A percentile compares a stretch with the other conserved stretches of the same genome.
phyloP scores from a whole-genome alignment of 2,888 invertebrate species.

The Trimorus sp. region DNA sequence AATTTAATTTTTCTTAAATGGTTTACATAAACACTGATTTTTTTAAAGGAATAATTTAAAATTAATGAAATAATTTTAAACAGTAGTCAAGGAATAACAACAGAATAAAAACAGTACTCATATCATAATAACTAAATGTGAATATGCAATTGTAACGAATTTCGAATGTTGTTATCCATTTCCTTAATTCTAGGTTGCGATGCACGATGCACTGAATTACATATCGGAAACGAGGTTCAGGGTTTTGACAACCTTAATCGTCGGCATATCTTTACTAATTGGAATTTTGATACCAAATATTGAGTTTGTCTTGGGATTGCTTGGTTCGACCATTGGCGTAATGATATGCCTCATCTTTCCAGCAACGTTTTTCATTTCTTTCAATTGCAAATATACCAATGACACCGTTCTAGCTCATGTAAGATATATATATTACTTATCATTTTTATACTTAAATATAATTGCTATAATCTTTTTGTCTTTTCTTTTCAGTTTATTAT shows the following conservation, averaged over 20 bases:
- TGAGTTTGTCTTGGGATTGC: constrained; percentile 95
- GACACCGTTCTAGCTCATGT: constrained; percentile 93
- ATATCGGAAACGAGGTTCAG: constrained; percentile 94
- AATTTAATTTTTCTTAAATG: no score
- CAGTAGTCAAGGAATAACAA: no score
- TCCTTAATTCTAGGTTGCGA: constrained; percentile 83
- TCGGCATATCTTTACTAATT: constrained; percentile 88
- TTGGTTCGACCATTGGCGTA: constrained; percentile 97
- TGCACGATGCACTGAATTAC: constrained; percentile 86
- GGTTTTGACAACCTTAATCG: constrained; percentile 90
- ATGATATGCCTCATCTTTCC: constrained; percentile 97
- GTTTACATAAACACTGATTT: no score
- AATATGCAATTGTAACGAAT: constrained; percentile 1
- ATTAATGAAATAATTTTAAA: no score
- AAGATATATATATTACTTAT: constrained; percentile 52
- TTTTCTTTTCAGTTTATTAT: constrained; percentile 86
- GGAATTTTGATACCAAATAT: constrained; percentile 96
- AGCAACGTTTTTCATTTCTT: constrained; percentile 92
- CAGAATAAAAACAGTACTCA: constrained; percentile 13
- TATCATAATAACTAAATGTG: background rate
- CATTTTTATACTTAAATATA: background rate
- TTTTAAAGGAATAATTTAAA: no score
- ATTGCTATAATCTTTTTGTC: background rate
- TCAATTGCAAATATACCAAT: constrained; percentile 92
- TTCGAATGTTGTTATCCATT: background rate